phyloP scores from a whole-genome alignment of 2,113 vertebrate species.

The Ifrita kowaldi region DNA sequence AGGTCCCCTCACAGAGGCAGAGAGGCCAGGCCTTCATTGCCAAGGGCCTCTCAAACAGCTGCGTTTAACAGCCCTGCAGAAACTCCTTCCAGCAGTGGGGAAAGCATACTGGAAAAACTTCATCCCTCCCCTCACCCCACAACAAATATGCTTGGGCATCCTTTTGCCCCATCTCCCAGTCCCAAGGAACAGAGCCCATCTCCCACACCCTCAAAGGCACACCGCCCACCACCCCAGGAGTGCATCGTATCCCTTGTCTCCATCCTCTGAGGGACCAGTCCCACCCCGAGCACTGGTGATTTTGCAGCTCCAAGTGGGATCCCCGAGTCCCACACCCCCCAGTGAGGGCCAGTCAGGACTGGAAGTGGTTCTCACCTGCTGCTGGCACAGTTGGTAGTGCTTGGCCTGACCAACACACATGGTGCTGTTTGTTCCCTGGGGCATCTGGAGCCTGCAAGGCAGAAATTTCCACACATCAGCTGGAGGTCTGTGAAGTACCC shows the following conservation, averaged over 20 bases:
- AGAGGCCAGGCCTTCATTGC: background rate
- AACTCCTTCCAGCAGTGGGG: background rate
- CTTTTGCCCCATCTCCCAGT: background rate
- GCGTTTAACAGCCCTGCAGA: background rate
- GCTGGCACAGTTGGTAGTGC: conserved; percentile 82
- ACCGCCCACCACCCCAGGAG: fast-evolving
- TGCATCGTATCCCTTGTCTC: fast-evolving
- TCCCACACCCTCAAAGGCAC: background rate
- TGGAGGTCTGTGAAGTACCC: background rate
- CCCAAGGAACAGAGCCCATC: background rate
- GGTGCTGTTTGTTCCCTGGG: conserved; percentile 77
- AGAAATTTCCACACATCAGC: background rate
- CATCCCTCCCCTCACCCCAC: background rate
- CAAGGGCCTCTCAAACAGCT: background rate
- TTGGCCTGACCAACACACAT: conserved; percentile 79
- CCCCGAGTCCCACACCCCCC: background rate
- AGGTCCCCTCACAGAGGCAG: background rate
- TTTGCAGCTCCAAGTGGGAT: background rate
- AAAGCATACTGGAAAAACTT: background rate
- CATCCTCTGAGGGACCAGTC: background rate
- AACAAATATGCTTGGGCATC: background rate
- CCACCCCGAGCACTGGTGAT: background rate
- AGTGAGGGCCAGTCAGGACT: background rate
- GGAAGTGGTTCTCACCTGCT: conserved; percentile 73
- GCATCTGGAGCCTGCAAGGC: conserved; percentile 73